Evolutionary conservation across 1,140 invertebrate species (phyloP).

Genomic region (Chelonus insularis): DNA sequence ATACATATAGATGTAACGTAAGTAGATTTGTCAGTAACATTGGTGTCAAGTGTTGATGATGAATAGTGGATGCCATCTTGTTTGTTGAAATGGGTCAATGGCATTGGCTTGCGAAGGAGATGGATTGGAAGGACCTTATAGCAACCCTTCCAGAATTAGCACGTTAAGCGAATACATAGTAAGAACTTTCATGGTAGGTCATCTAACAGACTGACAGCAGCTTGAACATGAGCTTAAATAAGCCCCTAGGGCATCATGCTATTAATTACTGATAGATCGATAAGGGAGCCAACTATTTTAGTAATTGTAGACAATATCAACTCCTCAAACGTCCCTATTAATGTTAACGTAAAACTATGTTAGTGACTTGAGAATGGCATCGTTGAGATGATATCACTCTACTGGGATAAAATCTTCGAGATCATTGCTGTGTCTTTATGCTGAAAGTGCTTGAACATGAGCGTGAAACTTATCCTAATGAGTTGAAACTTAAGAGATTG

Average conservation of each 20-base stretch:
- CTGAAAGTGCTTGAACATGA: too few relatives aligned
- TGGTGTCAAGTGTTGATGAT: slow-evolving; percentile 7
- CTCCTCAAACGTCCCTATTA: too few relatives aligned
- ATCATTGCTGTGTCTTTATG: too few relatives aligned
- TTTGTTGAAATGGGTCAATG: slow-evolving; percentile 18
- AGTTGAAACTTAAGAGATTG: too few relatives aligned
- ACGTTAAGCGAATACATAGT: not conserved
- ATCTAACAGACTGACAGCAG: not conserved
- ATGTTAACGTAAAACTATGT: too few relatives aligned
- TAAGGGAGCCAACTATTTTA: too few relatives aligned
- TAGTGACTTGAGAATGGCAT: too few relatives aligned
- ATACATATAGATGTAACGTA: not conserved
- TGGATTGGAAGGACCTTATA: not conserved
- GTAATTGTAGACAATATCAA: too few relatives aligned
- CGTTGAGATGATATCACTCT: too few relatives aligned
- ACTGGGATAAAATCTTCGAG: too few relatives aligned
- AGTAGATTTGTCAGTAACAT: slow-evolving; percentile 14
- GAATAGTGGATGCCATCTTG: slow-evolving; percentile 1
- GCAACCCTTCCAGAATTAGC: not conserved
- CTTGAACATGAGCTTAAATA: not conserved
- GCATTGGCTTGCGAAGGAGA: slow-evolving; percentile 4
- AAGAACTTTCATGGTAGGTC: not conserved
- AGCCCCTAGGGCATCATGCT: not conserved
- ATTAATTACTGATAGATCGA: not conserved
- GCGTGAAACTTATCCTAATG: too few relatives aligned